A percentile compares a stretch with the other conserved stretches of the same genome.
Evolutionary conservation across 2,888 invertebrate species (phyloP).

Genomic region (Eubasilissa splendida): DNA sequence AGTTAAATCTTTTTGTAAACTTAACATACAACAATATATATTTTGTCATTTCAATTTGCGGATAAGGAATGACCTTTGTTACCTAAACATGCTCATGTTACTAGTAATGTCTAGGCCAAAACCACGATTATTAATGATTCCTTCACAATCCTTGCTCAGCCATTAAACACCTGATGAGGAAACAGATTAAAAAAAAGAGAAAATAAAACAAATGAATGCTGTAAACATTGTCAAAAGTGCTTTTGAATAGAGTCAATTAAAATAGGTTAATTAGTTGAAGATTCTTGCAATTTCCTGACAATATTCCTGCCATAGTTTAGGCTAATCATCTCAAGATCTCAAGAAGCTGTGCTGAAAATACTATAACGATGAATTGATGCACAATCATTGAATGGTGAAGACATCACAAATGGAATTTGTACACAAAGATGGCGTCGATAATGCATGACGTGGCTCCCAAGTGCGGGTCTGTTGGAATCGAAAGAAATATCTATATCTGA

Average conservation of each 20-base stretch:
- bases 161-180: slow-evolving; percentile 20
- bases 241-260: slow-evolving; percentile 3
- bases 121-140: background rate
- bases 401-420: slow-evolving; percentile 22
- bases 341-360: slow-evolving; percentile 15
- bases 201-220: slow-evolving; percentile 7
- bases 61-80: background rate
- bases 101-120: background rate
- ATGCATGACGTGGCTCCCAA: background rate
- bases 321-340: slow-evolving; percentile 17
- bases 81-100: slow-evolving; percentile 20
- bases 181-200: background rate
- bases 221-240: slow-evolving; percentile 36
- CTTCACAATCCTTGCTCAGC: slow-evolving; percentile 10
- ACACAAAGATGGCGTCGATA: background rate
- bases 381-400: background rate
- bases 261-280: slow-evolving; percentile 24
- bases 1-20: too few relatives aligned
- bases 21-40: too few relatives aligned
- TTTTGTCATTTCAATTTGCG: background rate
- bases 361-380: background rate
- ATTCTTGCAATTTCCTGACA: background rate
- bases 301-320: slow-evolving; percentile 5
- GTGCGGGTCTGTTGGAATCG: too few relatives aligned
- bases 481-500: too few relatives aligned